Conservation (phyloP, 2,888 invertebrate species). For the Sarcophaga variegata region DNA sequence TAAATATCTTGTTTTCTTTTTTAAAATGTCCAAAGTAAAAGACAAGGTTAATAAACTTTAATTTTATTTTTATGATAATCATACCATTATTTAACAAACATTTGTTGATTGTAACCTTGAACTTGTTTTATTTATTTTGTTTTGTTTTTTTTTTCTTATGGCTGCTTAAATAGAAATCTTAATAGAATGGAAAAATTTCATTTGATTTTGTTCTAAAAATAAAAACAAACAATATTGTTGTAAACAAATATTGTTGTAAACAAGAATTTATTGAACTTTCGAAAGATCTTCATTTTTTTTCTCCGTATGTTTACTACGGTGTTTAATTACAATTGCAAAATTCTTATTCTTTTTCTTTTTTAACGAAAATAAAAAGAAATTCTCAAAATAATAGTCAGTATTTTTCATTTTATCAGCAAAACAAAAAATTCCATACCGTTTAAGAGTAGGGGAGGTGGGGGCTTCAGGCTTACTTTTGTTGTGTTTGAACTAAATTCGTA, state of each 20-base stretch:
- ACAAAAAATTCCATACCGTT: neutral
- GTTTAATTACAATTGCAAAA: conserved; percentile 27
- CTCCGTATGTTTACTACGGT: neutral
- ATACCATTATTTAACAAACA: neutral
- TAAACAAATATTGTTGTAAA: neutral
- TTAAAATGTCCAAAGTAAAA: neutral
- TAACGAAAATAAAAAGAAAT: too few relatives aligned
- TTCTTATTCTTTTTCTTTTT: neutral
- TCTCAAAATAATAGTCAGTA: too few relatives aligned
- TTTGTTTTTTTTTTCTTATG: neutral
- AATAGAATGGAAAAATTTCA: conserved; percentile 2
- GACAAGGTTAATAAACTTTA: neutral
- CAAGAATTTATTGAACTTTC: conserved; percentile 14
- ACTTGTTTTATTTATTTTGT: neutral
- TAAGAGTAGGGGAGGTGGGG: too few relatives aligned
- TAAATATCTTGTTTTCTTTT: neutral
- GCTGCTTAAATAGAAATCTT: neutral
- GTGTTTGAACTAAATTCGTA: conserved; percentile 11
- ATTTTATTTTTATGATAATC: neutral
- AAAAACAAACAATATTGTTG: neutral
- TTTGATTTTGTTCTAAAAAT: neutral
- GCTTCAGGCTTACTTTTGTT: neutral
- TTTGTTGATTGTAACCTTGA: neutral
- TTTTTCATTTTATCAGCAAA: too few relatives aligned
- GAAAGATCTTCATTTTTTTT: neutral